These are phyloP conservation scores for Pristionchus japonicus DNA, from an alignment of 2,888 invertebrate genomes.

Conservation along the genomic window DNA sequence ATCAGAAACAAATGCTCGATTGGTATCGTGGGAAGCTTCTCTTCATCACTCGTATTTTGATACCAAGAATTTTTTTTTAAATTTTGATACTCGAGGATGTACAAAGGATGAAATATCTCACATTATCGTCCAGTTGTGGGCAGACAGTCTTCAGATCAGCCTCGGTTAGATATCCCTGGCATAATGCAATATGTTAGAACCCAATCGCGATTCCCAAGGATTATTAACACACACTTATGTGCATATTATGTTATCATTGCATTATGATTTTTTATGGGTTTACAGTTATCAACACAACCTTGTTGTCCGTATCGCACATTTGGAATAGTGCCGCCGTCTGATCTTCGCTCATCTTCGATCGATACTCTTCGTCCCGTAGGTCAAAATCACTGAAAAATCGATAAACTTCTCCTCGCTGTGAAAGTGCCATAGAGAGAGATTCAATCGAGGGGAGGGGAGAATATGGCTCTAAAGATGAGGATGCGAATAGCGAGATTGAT, in stretches of 20 bases:
- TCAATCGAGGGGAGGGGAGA: not conserved
- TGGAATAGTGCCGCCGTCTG: constrained; percentile 50
- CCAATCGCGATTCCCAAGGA: too few relatives aligned
- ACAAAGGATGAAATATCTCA: not conserved
- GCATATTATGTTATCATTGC: too few relatives aligned
- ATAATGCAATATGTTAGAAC: not conserved
- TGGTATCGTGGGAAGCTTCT: too few relatives aligned
- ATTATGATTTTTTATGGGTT: too few relatives aligned
- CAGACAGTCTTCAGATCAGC: constrained; percentile 76
- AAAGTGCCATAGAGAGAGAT: constrained; percentile 22
- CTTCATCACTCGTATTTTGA: too few relatives aligned
- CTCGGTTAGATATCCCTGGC: constrained; percentile 75
- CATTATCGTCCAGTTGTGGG: constrained; percentile 74
- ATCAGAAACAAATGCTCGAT: not conserved
- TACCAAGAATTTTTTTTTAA: too few relatives aligned
- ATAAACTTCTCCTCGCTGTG: not conserved
- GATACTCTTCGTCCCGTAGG: not conserved
- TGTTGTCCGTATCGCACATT: constrained; percentile 50
- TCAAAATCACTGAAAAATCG: constrained; percentile 4
- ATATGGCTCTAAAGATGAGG: constrained; percentile 40
- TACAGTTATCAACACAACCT: too few relatives aligned
- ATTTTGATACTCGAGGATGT: not conserved
- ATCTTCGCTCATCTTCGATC: constrained; percentile 46
- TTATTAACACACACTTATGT: too few relatives aligned
- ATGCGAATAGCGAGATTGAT: constrained; percentile 3